These are phyloP conservation scores for Yponomeuta cagnagella DNA, from an alignment of 2,888 invertebrate genomes.

Conservation along the genomic window DNA sequence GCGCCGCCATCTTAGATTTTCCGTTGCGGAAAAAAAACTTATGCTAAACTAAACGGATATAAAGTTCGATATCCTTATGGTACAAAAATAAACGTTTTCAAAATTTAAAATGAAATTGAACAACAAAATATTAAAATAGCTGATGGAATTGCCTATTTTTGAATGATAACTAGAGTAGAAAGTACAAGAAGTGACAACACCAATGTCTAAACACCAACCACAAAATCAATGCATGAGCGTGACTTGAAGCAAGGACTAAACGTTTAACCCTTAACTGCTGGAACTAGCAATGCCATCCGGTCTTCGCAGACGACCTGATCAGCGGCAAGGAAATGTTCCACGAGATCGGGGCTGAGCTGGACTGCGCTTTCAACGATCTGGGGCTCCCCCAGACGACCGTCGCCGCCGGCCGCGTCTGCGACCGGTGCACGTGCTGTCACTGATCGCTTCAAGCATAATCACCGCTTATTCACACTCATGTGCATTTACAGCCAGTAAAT, in stretches of 20 bases:
- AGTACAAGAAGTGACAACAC: not conserved
- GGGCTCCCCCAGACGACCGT: conserved; percentile 33
- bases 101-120: not conserved
- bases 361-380: conserved; percentile 88
- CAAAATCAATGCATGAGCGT: conserved; percentile 6
- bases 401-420: conserved; percentile 39
- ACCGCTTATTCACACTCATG: conserved; percentile 28
- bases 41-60: not conserved
- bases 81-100: conserved; percentile 5
- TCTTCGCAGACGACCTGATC: conserved; percentile 86
- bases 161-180: conserved; percentile 24
- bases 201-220: not conserved
- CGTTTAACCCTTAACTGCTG: not conserved
- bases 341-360: conserved; percentile 93
- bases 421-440: conserved; percentile 67
- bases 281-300: conserved; percentile 23
- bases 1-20: conserved; percentile 13
- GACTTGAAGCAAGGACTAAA: not conserved
- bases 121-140: conserved; percentile 37
- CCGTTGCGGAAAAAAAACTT: not conserved
- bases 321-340: conserved; percentile 93
- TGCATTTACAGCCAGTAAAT: conserved; percentile 55
- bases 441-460: conserved; percentile 30
- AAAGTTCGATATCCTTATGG: not conserved
- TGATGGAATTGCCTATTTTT: conserved; percentile 60